Evolutionary conservation across 1,140 invertebrate species (phyloP).

Genomic region (Antheraea mylitta): DNA sequence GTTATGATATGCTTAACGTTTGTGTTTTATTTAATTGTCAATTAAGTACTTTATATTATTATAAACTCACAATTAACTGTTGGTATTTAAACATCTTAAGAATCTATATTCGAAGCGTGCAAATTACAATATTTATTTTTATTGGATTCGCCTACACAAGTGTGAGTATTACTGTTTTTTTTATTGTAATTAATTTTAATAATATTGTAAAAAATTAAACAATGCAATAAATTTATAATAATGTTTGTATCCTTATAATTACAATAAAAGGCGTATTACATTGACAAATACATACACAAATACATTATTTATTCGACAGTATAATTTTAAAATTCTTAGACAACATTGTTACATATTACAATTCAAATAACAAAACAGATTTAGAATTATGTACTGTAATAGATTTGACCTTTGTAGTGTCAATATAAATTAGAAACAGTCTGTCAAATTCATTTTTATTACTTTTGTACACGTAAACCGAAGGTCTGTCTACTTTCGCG

Average conservation of each 20-base stretch:
- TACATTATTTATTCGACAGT: neutral
- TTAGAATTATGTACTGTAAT: no score
- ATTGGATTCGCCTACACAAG: neutral
- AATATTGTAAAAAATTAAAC: neutral
- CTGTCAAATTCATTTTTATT: no score
- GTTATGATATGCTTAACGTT: neutral
- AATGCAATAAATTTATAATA: neutral
- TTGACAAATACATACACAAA: neutral
- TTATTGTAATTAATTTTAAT: neutral
- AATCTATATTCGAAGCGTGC: no score
- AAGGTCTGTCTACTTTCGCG: neutral
- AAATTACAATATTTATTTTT: neutral
- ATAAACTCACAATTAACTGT: no score
- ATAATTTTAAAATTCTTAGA: no score
- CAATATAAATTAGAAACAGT: no score
- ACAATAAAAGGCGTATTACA: neutral
- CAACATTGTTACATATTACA: no score
- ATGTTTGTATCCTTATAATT: neutral
- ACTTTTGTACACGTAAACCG: neutral
- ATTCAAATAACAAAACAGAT: no score
- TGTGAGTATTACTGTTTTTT: neutral
- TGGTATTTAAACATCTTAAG: no score
- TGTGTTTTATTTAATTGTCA: neutral
- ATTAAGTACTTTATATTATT: no score
- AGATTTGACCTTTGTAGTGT: no score